Evolutionary conservation across 37 sponge, comb jelly and placozoan genomes (phyloP), one percentile per base, ranked within the genome.

Genomic region (Aphrocallistes beatrix): DNA sequence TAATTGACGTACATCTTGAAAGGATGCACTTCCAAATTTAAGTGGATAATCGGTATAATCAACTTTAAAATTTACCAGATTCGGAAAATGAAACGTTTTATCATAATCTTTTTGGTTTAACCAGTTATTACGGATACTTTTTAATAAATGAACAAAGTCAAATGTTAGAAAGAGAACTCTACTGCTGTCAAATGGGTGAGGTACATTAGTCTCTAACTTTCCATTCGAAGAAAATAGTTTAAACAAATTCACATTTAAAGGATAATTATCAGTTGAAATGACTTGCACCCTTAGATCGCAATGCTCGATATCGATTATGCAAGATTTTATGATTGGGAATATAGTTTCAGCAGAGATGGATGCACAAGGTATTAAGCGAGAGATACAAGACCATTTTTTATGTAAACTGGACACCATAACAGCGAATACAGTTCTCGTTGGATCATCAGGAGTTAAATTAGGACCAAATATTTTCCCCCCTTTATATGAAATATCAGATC

Each of bases 181-280:
- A 13, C 3, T 13, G 3, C 1, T 21, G n/a, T 13, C 75, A 60
- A 3, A 60, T 19, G 75, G 75, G 21, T 60, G 75, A 19, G 75
- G 75, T 28, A 60, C 75, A 8, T 30, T 3, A 3, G 75, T 60
- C n/a, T 60, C 75, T 6, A 60, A 13, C n/a, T 60, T 60, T 8
- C 75, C 75, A 60, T 1, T 60, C 8, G 34, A 30, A 13, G 34
- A 28, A 60, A 60, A 60, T 13, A 60, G 21, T 28, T 60, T 60
- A 28, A 60, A 60, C 6, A 60, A 30, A 19, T 60, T 60, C 34
- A 60, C 75, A 60, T 60, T 60, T 6, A 60, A 13, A 60, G 75
- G 75, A 60, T 60, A 60, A n/a, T 60, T 60, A 30, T 60, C 75
- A 60, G 75, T 60, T 19, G 75, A 60, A 60, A 60, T 60, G 8